A percentile compares a stretch with the other conserved stretches of the same genome.
Evolutionary conservation across 2,888 invertebrate genomes (phyloP).

Genomic region (Andrena chrysosceles): DNA sequence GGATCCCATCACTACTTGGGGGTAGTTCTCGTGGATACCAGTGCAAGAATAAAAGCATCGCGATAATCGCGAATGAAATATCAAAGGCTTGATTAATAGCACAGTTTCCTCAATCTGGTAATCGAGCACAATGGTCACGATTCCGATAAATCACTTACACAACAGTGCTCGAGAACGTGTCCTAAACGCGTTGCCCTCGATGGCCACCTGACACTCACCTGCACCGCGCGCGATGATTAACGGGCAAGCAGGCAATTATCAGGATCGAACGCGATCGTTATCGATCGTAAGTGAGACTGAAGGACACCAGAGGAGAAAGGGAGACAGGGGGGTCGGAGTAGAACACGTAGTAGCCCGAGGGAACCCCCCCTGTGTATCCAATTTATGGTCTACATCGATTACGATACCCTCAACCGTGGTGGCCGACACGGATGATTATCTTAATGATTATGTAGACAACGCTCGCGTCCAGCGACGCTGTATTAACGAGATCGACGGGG

Average conservation of each 20-base stretch:
- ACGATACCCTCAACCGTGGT: slow-evolving; percentile 50
- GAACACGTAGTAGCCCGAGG: slow-evolving; percentile 27
- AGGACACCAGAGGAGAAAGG: slow-evolving; percentile 26
- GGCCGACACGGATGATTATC: slow-evolving; percentile 70
- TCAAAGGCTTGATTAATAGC: too few relatives aligned
- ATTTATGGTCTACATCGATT: slow-evolving; percentile 71
- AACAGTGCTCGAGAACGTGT: slow-evolving; percentile 3
- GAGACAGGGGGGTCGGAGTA: slow-evolving; percentile 21
- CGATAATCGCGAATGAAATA: too few relatives aligned
- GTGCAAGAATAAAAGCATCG: too few relatives aligned
- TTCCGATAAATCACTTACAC: slow-evolving; percentile 35
- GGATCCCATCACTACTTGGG: too few relatives aligned
- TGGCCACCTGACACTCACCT: slow-evolving; percentile 4
- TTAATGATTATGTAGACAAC: slow-evolving; percentile 72
- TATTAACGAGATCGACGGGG: slow-evolving; percentile 52
- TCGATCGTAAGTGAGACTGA: slow-evolving; percentile 58
- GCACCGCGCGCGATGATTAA: slow-evolving; percentile 45
- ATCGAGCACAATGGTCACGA: slow-evolving; percentile 1
- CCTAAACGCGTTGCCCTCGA: slow-evolving; percentile 20
- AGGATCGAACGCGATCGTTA: slow-evolving; percentile 64
- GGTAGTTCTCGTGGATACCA: too few relatives aligned
- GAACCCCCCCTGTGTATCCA: slow-evolving; percentile 53
- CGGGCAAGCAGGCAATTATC: slow-evolving; percentile 49
- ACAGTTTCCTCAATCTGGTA: background rate
- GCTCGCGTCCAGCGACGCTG: slow-evolving; percentile 34